Conservation (phyloP, 1,140 invertebrate genomes). For the Calephelis nemesis region DNA sequence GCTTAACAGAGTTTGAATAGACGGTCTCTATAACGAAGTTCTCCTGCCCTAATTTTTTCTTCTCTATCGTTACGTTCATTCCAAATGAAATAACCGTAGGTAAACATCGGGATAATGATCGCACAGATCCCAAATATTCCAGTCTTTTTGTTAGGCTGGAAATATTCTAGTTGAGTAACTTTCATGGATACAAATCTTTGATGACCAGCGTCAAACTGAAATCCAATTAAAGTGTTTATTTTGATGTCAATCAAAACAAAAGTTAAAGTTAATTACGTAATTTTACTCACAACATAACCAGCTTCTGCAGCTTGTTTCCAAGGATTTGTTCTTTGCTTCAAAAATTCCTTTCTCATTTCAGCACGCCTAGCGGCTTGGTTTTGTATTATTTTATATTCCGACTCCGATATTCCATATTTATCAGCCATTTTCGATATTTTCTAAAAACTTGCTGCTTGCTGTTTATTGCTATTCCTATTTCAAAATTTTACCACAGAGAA, state of each 20-base stretch:
- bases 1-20: slow-evolving; percentile 52
- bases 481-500: not conserved
- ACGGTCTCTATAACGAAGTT: slow-evolving; percentile 86
- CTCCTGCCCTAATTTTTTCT: slow-evolving; percentile 81
- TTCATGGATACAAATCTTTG: slow-evolving; percentile 85
- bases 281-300: slow-evolving; percentile 71
- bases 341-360: slow-evolving; percentile 82
- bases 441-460: slow-evolving; percentile 24
- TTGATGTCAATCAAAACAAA: not conserved
- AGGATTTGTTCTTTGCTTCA: slow-evolving; percentile 85
- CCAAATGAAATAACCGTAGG: slow-evolving; percentile 79
- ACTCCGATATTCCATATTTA: slow-evolving; percentile 67
- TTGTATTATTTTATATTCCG: slow-evolving; percentile 73
- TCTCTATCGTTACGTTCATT: slow-evolving; percentile 79
- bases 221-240: slow-evolving; percentile 27
- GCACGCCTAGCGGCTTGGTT: slow-evolving; percentile 80
- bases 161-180: slow-evolving; percentile 82
- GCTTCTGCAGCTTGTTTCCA: slow-evolving; percentile 71
- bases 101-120: slow-evolving; percentile 81
- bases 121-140: slow-evolving; percentile 76
- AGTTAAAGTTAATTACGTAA: slow-evolving; percentile 64
- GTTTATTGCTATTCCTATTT: slow-evolving; percentile 23
- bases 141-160: slow-evolving; percentile 83
- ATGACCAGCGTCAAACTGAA: slow-evolving; percentile 87
- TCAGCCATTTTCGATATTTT: slow-evolving; percentile 52